Evolutionary conservation across 2,888 invertebrate species (phyloP).

Genomic region (Patella pellucida): DNA sequence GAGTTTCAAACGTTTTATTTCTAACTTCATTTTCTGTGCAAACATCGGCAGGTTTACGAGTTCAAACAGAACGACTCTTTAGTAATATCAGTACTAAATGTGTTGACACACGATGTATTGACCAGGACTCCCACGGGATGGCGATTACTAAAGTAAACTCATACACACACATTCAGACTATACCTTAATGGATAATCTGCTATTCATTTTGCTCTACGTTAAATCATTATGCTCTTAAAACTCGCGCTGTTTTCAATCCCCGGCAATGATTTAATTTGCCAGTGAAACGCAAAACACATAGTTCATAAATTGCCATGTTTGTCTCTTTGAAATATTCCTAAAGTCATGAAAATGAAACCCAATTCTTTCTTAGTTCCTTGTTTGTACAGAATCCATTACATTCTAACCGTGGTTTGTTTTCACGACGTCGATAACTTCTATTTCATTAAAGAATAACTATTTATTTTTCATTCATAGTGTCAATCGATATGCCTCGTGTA

Average conservation of each 20-base stretch:
- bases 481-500: too few relatives aligned
- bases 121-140: not conserved
- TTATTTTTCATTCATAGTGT: too few relatives aligned
- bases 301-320: not conserved
- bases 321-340: not conserved
- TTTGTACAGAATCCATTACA: too few relatives aligned
- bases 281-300: not conserved
- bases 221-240: not conserved
- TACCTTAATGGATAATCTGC: constrained; percentile 7
- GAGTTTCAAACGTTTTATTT: not conserved
- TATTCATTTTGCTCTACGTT: not conserved
- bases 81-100: not conserved
- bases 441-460: too few relatives aligned
- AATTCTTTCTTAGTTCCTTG: too few relatives aligned
- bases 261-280: constrained; percentile 6
- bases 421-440: too few relatives aligned
- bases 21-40: constrained; percentile 5
- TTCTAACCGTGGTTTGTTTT: too few relatives aligned
- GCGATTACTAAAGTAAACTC: constrained; percentile 10
- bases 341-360: too few relatives aligned
- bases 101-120: not conserved
- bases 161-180: not conserved
- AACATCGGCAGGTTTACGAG: not conserved
- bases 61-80: constrained; percentile 3
- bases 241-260: not conserved